Conservation (phyloP, 1,140 invertebrate genomes). For the Hylaeus anthracinus region DNA sequence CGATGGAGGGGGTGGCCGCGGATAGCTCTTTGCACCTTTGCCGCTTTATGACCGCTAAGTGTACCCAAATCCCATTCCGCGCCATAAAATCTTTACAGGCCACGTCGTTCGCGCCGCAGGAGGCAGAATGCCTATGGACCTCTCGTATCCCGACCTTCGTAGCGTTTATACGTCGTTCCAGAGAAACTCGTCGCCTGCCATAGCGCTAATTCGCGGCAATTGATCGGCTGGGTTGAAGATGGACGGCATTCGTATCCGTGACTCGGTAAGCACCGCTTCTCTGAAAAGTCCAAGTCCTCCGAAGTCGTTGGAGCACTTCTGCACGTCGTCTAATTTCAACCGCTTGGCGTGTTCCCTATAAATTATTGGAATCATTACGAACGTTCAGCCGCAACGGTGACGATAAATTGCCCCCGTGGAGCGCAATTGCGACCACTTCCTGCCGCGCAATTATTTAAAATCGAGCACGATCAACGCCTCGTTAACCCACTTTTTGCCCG, state of each 20-base stretch:
- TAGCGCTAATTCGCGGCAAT: too few relatives aligned
- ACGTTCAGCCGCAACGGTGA: too few relatives aligned
- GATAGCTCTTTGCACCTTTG: slow-evolving; percentile 76
- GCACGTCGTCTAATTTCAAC: too few relatives aligned
- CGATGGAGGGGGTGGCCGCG: slow-evolving; percentile 58
- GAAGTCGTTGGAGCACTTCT: too few relatives aligned
- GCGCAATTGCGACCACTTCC: slow-evolving; percentile 16
- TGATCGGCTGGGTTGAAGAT: too few relatives aligned
- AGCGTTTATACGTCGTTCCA: not conserved
- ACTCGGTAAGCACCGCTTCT: too few relatives aligned
- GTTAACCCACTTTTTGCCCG: slow-evolving; percentile 38
- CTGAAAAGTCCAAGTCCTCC: too few relatives aligned
- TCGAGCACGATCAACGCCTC: slow-evolving; percentile 46
- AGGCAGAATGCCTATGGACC: slow-evolving; percentile 37
- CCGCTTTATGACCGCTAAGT: slow-evolving; percentile 77
- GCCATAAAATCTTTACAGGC: slow-evolving; percentile 72
- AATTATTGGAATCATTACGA: too few relatives aligned
- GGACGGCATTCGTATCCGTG: too few relatives aligned
- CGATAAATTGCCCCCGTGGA: too few relatives aligned
- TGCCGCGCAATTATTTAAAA: slow-evolving; percentile 34
- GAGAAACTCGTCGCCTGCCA: too few relatives aligned
- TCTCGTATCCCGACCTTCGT: not conserved
- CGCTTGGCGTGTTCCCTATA: too few relatives aligned
- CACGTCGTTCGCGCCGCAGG: slow-evolving; percentile 42
- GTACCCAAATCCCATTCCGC: slow-evolving; percentile 75